phyloP scores from a whole-genome alignment of 1,140 invertebrate genomes.

The Musca vetustissima region DNA sequence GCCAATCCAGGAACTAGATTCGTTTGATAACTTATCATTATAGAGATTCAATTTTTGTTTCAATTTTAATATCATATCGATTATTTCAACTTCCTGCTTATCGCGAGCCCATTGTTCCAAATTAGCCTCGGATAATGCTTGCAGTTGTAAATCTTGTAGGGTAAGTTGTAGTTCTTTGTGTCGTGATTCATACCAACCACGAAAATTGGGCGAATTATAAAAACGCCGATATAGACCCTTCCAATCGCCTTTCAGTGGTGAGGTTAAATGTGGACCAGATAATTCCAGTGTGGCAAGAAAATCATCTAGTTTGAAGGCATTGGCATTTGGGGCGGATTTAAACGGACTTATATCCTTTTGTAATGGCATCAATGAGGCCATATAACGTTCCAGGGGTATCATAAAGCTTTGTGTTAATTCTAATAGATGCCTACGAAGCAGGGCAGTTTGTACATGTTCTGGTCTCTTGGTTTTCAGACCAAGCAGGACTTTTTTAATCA shows the following conservation, averaged over 20 bases:
- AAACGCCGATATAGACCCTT: constrained; percentile 88
- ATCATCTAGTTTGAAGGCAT: constrained; percentile 93
- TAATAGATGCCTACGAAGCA: constrained; percentile 85
- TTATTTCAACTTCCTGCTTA: constrained; percentile 93
- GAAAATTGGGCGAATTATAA: constrained; percentile 90
- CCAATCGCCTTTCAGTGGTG: constrained; percentile 96
- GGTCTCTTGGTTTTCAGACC: constrained; percentile 83
- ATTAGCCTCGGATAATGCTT: constrained; percentile 86
- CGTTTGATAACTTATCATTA: constrained; percentile 55
- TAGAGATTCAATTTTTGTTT: constrained; percentile 79
- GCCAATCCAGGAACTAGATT: constrained; percentile 20
- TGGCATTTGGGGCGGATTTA: constrained; percentile 86
- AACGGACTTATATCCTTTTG: constrained; percentile 96
- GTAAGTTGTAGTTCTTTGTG: constrained; percentile 86
- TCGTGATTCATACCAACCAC: constrained; percentile 88
- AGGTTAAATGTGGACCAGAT: constrained; percentile 91
- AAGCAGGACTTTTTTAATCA: constrained; percentile 85
- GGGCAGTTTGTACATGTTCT: constrained; percentile 83
- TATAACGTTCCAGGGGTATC: constrained; percentile 96
- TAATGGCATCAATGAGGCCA: constrained; percentile 95
- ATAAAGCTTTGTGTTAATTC: constrained; percentile 99
- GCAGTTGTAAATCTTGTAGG: constrained; percentile 85
- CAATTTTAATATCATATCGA: constrained; percentile 91
- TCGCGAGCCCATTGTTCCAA: constrained; percentile 85
- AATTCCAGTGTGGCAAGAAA: constrained; percentile 88